A percentile compares a stretch with the other conserved stretches of the same genome.
phyloP scores from a whole-genome alignment of 2,888 invertebrate genomes.

The Watsonalla binaria region DNA sequence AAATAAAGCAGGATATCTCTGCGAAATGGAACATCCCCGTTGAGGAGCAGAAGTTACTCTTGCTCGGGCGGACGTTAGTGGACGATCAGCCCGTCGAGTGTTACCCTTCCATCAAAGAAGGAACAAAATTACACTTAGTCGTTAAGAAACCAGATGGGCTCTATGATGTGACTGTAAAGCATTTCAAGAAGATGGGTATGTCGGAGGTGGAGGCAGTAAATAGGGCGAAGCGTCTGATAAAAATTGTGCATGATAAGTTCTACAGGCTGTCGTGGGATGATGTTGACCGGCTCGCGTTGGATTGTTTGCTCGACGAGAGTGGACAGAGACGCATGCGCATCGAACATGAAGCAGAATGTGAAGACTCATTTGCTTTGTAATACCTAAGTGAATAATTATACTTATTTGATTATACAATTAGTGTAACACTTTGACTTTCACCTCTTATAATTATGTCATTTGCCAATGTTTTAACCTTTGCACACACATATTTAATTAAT shows the following conservation, averaged over 20 bases:
- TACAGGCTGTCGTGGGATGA: conserved; percentile 79
- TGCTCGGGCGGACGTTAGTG: conserved; percentile 83
- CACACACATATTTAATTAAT: no score
- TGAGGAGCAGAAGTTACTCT: conserved; percentile 83
- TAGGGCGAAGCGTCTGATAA: conserved; percentile 79
- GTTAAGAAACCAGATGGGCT: conserved; percentile 83
- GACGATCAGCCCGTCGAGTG: conserved; percentile 84
- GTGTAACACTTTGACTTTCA: no score
- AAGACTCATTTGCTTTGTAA: conserved; percentile 45
- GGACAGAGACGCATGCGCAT: conserved; percentile 22
- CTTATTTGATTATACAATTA: neutral
- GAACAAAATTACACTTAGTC: conserved; percentile 84
- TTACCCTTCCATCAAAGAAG: conserved; percentile 86
- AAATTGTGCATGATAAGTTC: conserved; percentile 72
- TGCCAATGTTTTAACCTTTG: no score
- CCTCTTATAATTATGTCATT: no score
- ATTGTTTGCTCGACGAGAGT: conserved; percentile 44
- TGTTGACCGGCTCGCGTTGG: conserved; percentile 73
- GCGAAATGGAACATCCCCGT: conserved; percentile 82
- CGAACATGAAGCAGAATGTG: conserved; percentile 38
- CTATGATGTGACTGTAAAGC: conserved; percentile 76
- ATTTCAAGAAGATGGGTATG: conserved; percentile 79
- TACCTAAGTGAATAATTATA: conserved; percentile 5
- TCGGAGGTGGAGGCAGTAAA: conserved; percentile 81
- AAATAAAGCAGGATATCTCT: conserved; percentile 84